Conservation (phyloP, 2,797 vertebrate species). For the Bovichtus variegatus region DNA sequence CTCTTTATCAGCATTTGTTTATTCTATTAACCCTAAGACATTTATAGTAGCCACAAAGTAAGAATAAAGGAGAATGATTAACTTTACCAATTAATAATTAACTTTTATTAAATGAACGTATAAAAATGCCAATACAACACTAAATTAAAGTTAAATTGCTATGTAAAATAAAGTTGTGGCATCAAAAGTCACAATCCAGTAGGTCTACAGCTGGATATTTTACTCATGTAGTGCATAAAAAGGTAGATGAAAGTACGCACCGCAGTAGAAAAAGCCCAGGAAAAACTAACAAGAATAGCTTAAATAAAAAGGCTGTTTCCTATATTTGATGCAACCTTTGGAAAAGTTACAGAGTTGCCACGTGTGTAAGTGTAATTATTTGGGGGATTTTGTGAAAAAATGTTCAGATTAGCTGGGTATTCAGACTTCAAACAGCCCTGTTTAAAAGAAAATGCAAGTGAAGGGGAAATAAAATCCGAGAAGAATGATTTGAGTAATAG, state of each 20-base stretch:
- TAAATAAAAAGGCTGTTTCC: not conserved
- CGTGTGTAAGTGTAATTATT: not conserved
- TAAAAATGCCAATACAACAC: constrained; percentile 14
- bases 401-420: not conserved
- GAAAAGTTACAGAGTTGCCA: not conserved
- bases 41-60: constrained; percentile 28
- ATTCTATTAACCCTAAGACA: constrained; percentile 33
- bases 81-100: constrained; percentile 49
- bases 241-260: not conserved
- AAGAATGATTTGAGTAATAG: not conserved
- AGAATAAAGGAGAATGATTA: constrained; percentile 42
- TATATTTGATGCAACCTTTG: not conserved
- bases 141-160: constrained; percentile 17
- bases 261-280: constrained; percentile 1
- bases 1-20: constrained; percentile 51
- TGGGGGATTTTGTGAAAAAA: not conserved
- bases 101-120: constrained; percentile 36
- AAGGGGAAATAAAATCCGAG: constrained; percentile 18
- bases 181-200: constrained; percentile 10
- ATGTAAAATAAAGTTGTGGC: constrained; percentile 1
- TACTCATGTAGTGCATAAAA: not conserved
- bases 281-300: constrained; percentile 14
- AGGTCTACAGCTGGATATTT: constrained; percentile 6
- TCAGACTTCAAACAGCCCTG: not conserved
- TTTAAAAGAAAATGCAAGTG: not conserved